Base-by-base conservation (phyloP, 2,797 vertebrate species). In the Characodon lateralis region DNA sequence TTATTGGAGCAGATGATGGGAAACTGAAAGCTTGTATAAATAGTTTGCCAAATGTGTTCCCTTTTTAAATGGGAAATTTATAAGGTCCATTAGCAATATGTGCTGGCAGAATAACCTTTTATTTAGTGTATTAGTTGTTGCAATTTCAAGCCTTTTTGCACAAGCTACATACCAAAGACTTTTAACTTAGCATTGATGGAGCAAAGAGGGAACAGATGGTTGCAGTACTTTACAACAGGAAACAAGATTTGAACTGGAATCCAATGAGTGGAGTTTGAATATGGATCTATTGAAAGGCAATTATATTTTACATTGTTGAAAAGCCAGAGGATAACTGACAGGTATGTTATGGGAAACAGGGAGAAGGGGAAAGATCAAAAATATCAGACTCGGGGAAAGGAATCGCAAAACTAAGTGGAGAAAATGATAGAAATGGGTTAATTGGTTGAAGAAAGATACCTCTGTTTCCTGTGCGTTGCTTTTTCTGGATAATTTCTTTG, bases 391-490 rank as follows among this genome's bases (percentile, higher is more conserved):
- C 43, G 31, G 39, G 26, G 65, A 70, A 22, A 26, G 66, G 63
- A 63, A 20, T 1, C n/a, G 2, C 72, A 53, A 65, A 46, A 65
- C 48, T 48, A 2, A 71, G 18, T 55, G 55, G 46, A 72, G 53
- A 2, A 43, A n/a, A 73, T 12, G 43, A 46, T 22, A 66, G 41
- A 74, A 35, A 61, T 56, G 79, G 76, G 71, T 80, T 78, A 72
- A 78, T 82, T 79, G 68, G 84, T 51, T 16, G 72, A 68, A 55
- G 73, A 9, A 71, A 80, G 78, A 50, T 14, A 22, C 31, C 6
- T 46, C n/a, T 48, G 41, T 66, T 66, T 76, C 43, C 72, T 35
- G 63, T 59, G n/a, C 51, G 20, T 65, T 68, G 22, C 0, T 70
- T 35, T 71, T 68, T 61, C 1, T 20, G 1, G 2, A 16, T 55